A percentile compares a stretch with the other conserved stretches of the same genome.
Conservation (phyloP, 2,113 vertebrate genomes). For the Rhea americana region DNA sequence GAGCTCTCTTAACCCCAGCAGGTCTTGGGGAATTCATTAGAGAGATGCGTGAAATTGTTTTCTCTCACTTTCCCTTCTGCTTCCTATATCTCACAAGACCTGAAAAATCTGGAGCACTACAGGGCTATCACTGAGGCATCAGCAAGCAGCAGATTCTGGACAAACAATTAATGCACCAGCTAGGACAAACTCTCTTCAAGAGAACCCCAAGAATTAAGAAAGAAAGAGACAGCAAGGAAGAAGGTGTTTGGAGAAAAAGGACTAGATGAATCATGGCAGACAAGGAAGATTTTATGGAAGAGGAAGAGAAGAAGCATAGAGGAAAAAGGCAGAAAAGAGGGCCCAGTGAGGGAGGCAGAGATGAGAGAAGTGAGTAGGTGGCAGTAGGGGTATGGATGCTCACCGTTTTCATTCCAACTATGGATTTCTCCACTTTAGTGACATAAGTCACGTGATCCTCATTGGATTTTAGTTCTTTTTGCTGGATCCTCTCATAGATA, state of each 20-base stretch:
- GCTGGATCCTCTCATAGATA: constrained; percentile 97
- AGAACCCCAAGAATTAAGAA: neutral
- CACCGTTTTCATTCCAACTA: constrained; percentile 97
- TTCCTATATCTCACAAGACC: neutral
- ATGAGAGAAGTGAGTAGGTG: neutral
- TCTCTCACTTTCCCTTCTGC: neutral
- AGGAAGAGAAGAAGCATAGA: neutral
- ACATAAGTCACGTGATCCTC: constrained; percentile 98
- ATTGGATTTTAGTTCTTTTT: constrained; percentile 95
- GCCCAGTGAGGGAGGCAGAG: neutral
- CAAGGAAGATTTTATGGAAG: neutral
- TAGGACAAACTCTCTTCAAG: neutral
- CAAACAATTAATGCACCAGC: neutral
- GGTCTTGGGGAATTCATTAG: neutral
- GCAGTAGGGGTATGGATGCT: constrained; percentile 40
- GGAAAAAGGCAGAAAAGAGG: neutral
- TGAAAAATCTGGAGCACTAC: neutral
- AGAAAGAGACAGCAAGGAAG: neutral
- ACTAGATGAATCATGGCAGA: neutral
- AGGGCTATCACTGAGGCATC: neutral
- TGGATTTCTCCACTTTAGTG: constrained; percentile 98
- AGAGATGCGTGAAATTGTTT: neutral
- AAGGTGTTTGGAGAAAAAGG: neutral
- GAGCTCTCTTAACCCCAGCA: neutral
- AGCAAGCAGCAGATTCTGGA: neutral